phyloP scores from a whole-genome alignment of 2,888 invertebrate genomes.

The Dynastes tityus region DNA sequence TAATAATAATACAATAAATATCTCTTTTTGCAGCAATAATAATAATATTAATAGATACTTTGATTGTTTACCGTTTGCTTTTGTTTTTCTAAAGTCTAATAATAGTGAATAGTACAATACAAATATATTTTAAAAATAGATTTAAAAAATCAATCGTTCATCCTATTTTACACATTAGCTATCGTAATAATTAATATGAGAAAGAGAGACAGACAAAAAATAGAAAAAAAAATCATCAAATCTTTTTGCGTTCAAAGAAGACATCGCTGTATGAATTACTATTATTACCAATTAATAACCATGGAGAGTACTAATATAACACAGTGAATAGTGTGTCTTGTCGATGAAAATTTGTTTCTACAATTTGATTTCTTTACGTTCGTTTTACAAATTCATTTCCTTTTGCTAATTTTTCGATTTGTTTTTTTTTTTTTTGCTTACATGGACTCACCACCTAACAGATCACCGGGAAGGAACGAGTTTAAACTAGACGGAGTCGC shows the following conservation, averaged over 20 bases:
- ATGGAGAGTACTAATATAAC: not conserved
- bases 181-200: not conserved
- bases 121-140: constrained; percentile 15
- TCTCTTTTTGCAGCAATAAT: constrained; percentile 32
- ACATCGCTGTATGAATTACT: not conserved
- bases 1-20: constrained; percentile 56
- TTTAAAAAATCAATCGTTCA: not conserved
- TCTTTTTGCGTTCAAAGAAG: too few species aligned
- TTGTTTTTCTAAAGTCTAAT: not conserved
- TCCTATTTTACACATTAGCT: not conserved
- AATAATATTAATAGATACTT: constrained; percentile 29
- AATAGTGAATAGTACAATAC: constrained; percentile 7
- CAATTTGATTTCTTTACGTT: not conserved
- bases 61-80: constrained; percentile 7
- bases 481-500: constrained; percentile 89
- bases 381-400: not conserved
- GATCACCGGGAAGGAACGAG: constrained; percentile 90
- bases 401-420: not conserved
- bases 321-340: not conserved
- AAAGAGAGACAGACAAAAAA: constrained; percentile 8
- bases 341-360: constrained; percentile 5
- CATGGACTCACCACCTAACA: constrained; percentile 90
- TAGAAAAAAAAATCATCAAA: not conserved
- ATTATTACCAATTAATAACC: not conserved
- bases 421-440: constrained; percentile 68